Evolutionary conservation across 2,113 vertebrate genomes (phyloP), one percentile per base, ranked within the genome.

Genomic region (Lepidothrix coronata): DNA sequence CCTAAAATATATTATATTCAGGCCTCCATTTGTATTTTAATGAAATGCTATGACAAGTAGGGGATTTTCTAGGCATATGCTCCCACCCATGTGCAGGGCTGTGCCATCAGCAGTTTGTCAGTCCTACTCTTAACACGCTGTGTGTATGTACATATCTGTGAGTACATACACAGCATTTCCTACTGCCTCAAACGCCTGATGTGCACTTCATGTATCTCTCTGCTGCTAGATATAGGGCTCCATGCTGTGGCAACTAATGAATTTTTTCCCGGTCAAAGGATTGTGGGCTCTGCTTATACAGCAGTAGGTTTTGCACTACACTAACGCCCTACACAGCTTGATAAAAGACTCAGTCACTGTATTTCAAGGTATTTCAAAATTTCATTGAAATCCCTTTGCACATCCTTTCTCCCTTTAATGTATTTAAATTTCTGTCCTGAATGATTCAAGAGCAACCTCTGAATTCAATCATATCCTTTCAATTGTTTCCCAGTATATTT

Each of bases 391-490:
- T 73, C 77, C 8, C 22, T 90, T 70, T 77, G 49, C 54, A 57
- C 91, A 86, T 83, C 58, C 51, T 63, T 78, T 6, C 18, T 74
- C 25, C 21, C 23, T 85, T 81, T 96, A 92, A 94, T 75, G 16
- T 88, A 94, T 96, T 95, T 83, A 96, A 91, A 93, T 94, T 96
- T 85, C 85, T 70, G 58, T 65, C 63, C 59, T 93, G 81, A 93
- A 89, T 77, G 87, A 96, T 88, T 95, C 87, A 93, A 93, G 25
- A 95, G 79, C 76, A 93, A 91, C 72, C 23, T 73, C 39, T 85
- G 81, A 91, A 93, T 95, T 96, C 77, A 82, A 43, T 89, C 94
- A 61, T 66, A 74, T 35, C 78, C 18, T 79, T 85, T 85, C 71
- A 90, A n/a, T 51, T 91, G 24, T 77, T 92, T 95, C 68, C 39